These are phyloP conservation scores for Eupithecia dodoneata DNA, from an alignment of 2,888 invertebrate species.

Conservation along the genomic window DNA sequence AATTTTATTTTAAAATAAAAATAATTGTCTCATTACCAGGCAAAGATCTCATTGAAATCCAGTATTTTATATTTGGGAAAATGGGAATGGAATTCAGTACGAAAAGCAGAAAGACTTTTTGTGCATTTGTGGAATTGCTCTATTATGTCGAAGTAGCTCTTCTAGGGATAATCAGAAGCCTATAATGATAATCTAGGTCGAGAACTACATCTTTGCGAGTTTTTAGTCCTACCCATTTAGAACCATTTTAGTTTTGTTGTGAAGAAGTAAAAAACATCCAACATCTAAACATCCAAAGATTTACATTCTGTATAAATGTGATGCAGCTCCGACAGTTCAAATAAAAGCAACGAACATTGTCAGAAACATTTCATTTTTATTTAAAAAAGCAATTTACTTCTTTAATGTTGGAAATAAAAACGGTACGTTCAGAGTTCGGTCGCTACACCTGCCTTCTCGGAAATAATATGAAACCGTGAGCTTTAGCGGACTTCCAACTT, in stretches of 20 bases:
- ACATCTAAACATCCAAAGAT: too few relatives aligned
- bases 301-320: neutral
- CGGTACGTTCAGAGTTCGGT: conserved; percentile 19
- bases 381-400: neutral
- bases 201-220: neutral
- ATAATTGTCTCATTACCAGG: neutral
- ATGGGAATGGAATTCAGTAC: neutral
- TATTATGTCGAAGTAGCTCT: neutral
- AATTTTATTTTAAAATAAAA: too few relatives aligned
- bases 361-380: neutral
- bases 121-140: neutral
- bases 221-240: neutral
- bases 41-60: neutral
- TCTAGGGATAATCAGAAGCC: neutral
- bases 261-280: neutral
- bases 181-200: neutral
- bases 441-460: conserved; percentile 22
- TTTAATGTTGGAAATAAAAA: conserved; percentile 14
- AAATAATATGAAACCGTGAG: conserved; percentile 3
- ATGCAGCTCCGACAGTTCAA: neutral
- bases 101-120: neutral
- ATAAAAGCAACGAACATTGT: neutral
- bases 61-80: neutral
- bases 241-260: neutral
- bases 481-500: neutral